Base-by-base conservation (phyloP, 2,797 vertebrate genomes). In the Oryzias sinensis region DNA sequence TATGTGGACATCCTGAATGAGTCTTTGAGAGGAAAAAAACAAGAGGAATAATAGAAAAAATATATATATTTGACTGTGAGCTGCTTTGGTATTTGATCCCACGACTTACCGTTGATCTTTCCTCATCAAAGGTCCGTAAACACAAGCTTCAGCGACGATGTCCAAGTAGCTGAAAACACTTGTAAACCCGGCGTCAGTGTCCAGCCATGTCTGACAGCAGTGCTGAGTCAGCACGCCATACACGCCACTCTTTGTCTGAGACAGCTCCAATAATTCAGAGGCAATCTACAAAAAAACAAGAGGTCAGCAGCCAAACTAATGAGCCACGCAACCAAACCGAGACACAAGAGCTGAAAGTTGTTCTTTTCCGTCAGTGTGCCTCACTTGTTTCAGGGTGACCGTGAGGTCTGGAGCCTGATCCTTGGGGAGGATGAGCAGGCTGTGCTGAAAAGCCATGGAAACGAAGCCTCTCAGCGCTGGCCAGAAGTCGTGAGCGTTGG, bases 401-500 rank as follows among this genome's bases (percentile, higher is more conserved):
- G 86, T 88, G 0, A 93, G 81, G 48, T 69, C 75, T 5, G 91
- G 88, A 22, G 93, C 90, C 56, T 82, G 80, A 64, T 66, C 68
- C 17, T 92, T 85, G 13, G 91, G 88, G 53, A 91, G 77, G 61
- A 83, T 57, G 1, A 99, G 91, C 58, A 96, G 80, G 42, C 88
- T 69, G 14, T 53, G 66, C 66, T 95, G 87, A 87, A 96, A 98
- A 49, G 93, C 80, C 58, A 95, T 86, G 17, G 86, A 89, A 77
- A 95, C 79, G 50, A 97, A 97, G 57, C 88, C 93, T 82, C 92
- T 93, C 43, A 99, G 88, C 44, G 93, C 92, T 3, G 93, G 88
- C 97, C 97, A 99, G 90, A 99, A 99, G 68, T 93, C 91, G 57
- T 93, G 86, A 56, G 95, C 93, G n/a, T 96, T 96, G 49, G 90